phyloP scores from a whole-genome alignment of 1,140 invertebrate genomes.

The Drosophila hydei region DNA sequence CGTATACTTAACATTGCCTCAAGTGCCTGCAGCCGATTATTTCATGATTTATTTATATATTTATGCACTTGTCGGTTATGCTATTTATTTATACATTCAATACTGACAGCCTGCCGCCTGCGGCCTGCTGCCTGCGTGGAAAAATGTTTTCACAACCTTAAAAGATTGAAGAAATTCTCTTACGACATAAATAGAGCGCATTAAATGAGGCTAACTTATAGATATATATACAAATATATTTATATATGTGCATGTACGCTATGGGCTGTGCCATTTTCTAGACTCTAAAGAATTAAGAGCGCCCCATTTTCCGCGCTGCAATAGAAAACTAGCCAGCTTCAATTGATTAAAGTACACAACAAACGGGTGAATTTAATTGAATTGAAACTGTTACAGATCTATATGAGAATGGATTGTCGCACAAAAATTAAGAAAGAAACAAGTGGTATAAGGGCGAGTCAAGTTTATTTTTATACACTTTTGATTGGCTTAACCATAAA shows the following conservation, averaged over 20 bases:
- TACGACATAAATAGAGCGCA: constrained; percentile 43
- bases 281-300: neutral
- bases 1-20: constrained; percentile 49
- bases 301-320: constrained; percentile 12
- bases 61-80: constrained; percentile 47
- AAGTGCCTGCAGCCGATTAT: constrained; percentile 38
- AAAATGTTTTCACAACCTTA: constrained; percentile 64
- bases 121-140: constrained; percentile 1
- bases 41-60: constrained; percentile 60
- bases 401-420: constrained; percentile 10
- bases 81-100: constrained; percentile 66
- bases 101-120: constrained; percentile 29
- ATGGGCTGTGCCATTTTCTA: constrained; percentile 12
- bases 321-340: constrained; percentile 23
- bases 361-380: constrained; percentile 37
- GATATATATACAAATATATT: neutral
- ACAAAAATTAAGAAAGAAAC: neutral
- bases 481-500: too few relatives aligned
- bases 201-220: constrained; percentile 13
- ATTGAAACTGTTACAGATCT: constrained; percentile 31
- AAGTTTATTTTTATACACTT: neutral
- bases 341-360: constrained; percentile 36
- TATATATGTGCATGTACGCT: neutral
- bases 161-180: constrained; percentile 38
- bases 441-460: neutral